Evolutionary conservation across 2,113 vertebrate species (phyloP), one percentile per base, ranked within the genome.

Genomic region (Dipodomys ordii): DNA sequence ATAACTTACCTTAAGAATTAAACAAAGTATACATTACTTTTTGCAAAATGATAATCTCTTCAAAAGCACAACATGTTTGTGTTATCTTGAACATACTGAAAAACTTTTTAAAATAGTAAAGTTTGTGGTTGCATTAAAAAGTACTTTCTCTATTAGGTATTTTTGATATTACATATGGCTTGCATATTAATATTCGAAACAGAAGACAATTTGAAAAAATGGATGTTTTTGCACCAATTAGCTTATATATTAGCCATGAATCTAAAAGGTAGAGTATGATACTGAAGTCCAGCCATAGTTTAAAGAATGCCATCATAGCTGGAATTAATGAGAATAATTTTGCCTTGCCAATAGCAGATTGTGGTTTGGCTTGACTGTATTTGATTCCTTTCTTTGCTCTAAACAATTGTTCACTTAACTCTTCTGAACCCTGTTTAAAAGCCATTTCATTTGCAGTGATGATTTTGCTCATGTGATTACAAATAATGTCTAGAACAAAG

Each of bases 51-150:
- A 22, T 39, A 80, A 27, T 65, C 9, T 93, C 73, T 89, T 79
- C 65, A 77, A 68, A 92, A 92, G 11, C 4, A 46, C 74, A 25
- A 44, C 53, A 80, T 23, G 35, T 85, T 85, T 15, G 8, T 64
- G 7, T 84, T 83, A 85, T 44, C 39, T 78, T 92, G 30, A 79
- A 95, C 83, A 82, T 92, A 84, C 79, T 86, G 49, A 95, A 73
- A 53, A 7, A 72, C 65, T 1, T 83, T 80, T 39, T 62, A 72
- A 88, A 94, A 94, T 79, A 95, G 62, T 44, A 88, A 87, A 93
- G 32, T 74, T 85, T 28, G 82, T 49, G 92, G 46, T 30, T 83
- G 28, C 32, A 82, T 44, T 83, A 79, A 86, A 92, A 90, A 64
- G 10, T 69, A 67, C 11, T 67, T 76, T 92, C 79, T 92, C 30